phyloP scores from a whole-genome alignment of 1,140 invertebrate species.

The Heliothis subflexa region DNA sequence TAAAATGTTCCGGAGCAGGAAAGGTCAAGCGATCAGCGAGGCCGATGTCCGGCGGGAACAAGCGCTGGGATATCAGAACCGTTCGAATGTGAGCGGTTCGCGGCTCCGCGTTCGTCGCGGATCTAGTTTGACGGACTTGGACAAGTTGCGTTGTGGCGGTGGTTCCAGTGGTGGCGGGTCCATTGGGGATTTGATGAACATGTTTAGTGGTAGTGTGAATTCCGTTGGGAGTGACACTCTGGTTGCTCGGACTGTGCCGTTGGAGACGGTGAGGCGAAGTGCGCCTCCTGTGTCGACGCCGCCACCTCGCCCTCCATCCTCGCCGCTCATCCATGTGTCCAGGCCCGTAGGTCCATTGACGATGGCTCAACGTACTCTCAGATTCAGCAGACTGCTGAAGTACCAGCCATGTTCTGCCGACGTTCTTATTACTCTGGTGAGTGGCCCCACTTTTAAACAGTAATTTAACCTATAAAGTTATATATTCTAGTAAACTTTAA shows the following conservation, averaged over 20 bases:
- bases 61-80: slow-evolving; percentile 60
- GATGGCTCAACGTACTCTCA: slow-evolving; percentile 88
- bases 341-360: slow-evolving; percentile 84
- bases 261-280: slow-evolving; percentile 89
- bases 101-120: slow-evolving; percentile 88
- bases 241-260: slow-evolving; percentile 89
- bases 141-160: slow-evolving; percentile 87
- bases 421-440: slow-evolving; percentile 76
- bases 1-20: slow-evolving; percentile 75
- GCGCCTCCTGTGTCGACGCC: slow-evolving; percentile 76
- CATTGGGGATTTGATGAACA: slow-evolving; percentile 93
- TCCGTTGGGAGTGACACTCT: slow-evolving; percentile 89
- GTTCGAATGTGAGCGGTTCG: slow-evolving; percentile 62
- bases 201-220: slow-evolving; percentile 90
- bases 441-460: slow-evolving; percentile 50
- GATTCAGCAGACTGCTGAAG: slow-evolving; percentile 89
- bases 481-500: not conserved
- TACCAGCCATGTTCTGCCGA: slow-evolving; percentile 80
- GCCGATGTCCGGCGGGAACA: slow-evolving; percentile 77
- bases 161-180: slow-evolving; percentile 88
- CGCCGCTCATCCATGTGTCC: slow-evolving; percentile 77
- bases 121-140: slow-evolving; percentile 91
- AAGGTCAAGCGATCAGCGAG: slow-evolving; percentile 77
- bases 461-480: too few species aligned
- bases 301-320: slow-evolving; percentile 73